Evolutionary conservation across 2,113 vertebrate species (phyloP).

Genomic region (Psittacara wagleri): DNA sequence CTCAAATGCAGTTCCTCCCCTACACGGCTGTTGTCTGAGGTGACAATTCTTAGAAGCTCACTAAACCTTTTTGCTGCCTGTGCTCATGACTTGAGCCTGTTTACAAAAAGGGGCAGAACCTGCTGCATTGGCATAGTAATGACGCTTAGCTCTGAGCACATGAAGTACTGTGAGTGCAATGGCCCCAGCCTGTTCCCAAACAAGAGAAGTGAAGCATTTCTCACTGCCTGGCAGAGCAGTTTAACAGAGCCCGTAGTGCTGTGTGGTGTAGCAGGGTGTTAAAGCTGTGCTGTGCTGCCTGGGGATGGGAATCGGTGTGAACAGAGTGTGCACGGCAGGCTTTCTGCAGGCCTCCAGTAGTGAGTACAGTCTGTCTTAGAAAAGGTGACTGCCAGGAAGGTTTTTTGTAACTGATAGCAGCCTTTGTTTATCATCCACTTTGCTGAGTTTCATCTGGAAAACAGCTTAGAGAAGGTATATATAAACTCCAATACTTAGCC

Average conservation of each 20-base stretch:
- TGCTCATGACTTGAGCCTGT: neutral
- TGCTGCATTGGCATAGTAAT: neutral
- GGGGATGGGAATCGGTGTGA: rapidly evolving
- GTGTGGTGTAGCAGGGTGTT: rapidly evolving
- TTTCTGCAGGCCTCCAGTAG: neutral
- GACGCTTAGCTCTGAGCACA: neutral
- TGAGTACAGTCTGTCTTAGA: neutral
- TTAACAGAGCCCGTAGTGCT: rapidly evolving
- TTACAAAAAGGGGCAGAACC: neutral
- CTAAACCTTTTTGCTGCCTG: neutral
- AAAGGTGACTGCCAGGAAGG: neutral
- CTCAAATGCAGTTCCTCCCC: neutral
- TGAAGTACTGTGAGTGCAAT: neutral
- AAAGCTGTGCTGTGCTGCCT: rapidly evolving
- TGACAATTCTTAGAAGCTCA: neutral
- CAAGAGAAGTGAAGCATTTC: neutral
- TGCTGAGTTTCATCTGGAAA: neutral
- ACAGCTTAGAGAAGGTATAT: neutral
- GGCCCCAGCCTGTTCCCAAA: neutral
- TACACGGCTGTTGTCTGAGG: neutral
- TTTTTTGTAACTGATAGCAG: neutral
- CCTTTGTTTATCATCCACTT: neutral
- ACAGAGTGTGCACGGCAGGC: neutral
- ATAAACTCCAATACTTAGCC: neutral
- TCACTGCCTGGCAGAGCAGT: neutral